Conservation (phyloP, 1,140 invertebrate genomes). For the Phthorimaea operculella region DNA sequence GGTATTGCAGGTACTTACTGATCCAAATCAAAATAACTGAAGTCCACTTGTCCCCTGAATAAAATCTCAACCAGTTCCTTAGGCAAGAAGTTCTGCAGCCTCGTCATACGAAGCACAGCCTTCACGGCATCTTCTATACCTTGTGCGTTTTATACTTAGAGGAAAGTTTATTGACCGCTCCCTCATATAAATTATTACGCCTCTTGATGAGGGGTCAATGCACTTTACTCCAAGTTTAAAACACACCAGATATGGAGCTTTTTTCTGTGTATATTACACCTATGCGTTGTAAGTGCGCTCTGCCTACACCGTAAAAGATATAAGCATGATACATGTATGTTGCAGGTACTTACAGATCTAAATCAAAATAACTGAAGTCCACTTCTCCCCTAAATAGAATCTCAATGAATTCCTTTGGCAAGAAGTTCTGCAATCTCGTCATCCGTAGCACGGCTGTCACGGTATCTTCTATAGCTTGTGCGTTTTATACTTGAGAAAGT, state of each 20-base stretch:
- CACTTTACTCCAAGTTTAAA: too few species aligned
- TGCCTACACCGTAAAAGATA: too few species aligned
- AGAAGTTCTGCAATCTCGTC: conserved; percentile 54
- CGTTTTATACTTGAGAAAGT: too few species aligned
- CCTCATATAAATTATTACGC: too few species aligned
- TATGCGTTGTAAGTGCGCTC: too few species aligned
- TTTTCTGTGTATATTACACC: too few species aligned
- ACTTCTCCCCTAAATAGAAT: conserved; percentile 27
- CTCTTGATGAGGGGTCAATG: too few species aligned
- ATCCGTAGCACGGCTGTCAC: conserved; percentile 60
- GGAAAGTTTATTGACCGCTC: too few species aligned
- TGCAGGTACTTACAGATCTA: conserved; percentile 55
- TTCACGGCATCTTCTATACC: conserved; percentile 44
- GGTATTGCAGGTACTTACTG: conserved; percentile 35
- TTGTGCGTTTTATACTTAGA: too few species aligned
- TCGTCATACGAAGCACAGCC: conserved; percentile 59
- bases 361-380: conserved; percentile 51
- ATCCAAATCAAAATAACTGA: conserved; percentile 49
- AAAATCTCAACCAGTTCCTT: conserved; percentile 47
- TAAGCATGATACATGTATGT: too few species aligned
- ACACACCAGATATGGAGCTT: too few species aligned
- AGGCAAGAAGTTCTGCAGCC: conserved; percentile 61
- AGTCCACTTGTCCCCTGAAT: conserved; percentile 34
- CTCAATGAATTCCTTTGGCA: conserved; percentile 56
- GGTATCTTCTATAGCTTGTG: conserved; percentile 39